Conservation (phyloP, 2,797 vertebrate genomes). For the Arrhamphus sclerolepis region DNA sequence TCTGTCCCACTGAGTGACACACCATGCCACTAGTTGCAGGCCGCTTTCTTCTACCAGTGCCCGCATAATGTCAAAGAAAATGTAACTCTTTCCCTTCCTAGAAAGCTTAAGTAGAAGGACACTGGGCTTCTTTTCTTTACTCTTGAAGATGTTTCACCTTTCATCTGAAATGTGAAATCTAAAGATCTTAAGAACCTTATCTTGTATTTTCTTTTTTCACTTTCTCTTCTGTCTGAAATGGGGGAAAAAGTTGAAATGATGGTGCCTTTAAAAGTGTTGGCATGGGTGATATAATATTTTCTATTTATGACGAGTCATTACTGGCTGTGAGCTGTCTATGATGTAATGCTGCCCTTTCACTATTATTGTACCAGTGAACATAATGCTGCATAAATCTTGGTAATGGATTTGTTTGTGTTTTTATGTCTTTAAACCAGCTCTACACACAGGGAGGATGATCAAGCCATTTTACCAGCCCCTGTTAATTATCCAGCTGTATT, state of each 20-base stretch:
- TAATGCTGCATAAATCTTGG: constrained; percentile 67
- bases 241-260: constrained; percentile 55
- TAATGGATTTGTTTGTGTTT: constrained; percentile 78
- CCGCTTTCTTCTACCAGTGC: constrained; percentile 50
- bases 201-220: neutral
- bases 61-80: constrained; percentile 67
- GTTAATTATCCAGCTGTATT: constrained; percentile 71
- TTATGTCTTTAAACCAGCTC: constrained; percentile 55
- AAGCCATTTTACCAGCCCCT: constrained; percentile 52
- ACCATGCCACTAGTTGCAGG: constrained; percentile 30
- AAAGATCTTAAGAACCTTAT: no score
- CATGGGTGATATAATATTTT: constrained; percentile 52
- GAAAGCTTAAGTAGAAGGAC: neutral
- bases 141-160: neutral
- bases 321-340: constrained; percentile 54
- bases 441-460: constrained; percentile 50
- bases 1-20: constrained; percentile 47
- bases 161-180: no score
- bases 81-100: constrained; percentile 41
- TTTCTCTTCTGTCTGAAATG: constrained; percentile 23
- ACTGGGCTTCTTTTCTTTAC: constrained; percentile 1
- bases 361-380: constrained; percentile 65
- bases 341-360: constrained; percentile 72
- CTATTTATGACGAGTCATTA: constrained; percentile 69
- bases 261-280: constrained; percentile 45